These are phyloP conservation scores for Aphodius sticticus DNA, from an alignment of 2,888 invertebrate species.

Conservation along the genomic window DNA sequence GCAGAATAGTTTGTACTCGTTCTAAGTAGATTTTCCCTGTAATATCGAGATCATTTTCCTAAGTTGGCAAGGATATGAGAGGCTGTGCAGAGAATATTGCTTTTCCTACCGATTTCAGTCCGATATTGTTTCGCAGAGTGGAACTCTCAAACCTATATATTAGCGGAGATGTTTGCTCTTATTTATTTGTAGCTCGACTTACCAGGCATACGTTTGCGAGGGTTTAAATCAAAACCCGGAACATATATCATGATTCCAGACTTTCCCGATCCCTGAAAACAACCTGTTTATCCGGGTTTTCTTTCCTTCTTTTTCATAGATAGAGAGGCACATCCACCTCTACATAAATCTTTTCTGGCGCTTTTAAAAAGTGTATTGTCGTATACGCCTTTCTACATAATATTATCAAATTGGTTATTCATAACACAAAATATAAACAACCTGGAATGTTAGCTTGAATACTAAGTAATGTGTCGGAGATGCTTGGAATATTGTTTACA, in stretches of 20 bases:
- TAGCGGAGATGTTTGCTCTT: neutral
- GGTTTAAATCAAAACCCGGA: neutral
- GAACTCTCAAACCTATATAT: neutral
- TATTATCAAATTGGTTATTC: too few species aligned
- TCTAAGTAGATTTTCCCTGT: too few species aligned
- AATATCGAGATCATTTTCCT: too few species aligned
- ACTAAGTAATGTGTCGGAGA: too few species aligned
- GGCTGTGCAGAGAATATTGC: neutral
- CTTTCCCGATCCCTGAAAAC: neutral
- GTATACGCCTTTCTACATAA: too few species aligned
- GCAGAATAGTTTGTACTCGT: too few species aligned
- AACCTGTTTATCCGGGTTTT: neutral
- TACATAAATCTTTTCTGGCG: neutral
- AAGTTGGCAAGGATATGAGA: too few species aligned
- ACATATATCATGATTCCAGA: neutral
- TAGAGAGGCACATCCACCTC: neutral
- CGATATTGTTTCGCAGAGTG: neutral
- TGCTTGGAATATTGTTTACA: too few species aligned
- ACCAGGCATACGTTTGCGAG: neutral
- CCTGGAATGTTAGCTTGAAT: too few species aligned
- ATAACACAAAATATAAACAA: too few species aligned
- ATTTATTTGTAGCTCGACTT: neutral
- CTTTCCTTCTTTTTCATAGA: neutral
- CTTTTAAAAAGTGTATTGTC: neutral
- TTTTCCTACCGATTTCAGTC: neutral